Base-by-base conservation (phyloP, 2,888 invertebrate genomes). In the Phragmatobia fuliginosa region DNA sequence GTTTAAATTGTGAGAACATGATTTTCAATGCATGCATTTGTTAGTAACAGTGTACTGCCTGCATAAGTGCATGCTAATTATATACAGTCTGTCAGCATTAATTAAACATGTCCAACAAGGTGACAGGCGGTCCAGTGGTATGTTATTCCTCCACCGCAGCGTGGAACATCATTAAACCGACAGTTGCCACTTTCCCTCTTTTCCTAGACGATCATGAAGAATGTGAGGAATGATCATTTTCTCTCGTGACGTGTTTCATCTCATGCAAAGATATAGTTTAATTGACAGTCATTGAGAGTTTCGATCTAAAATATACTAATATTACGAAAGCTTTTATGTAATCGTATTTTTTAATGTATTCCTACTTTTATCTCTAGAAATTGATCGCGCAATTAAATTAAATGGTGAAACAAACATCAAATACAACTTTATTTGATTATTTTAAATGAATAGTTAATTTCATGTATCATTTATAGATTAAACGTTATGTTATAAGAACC, bases 121-220 rank as follows among this genome's bases (percentile, higher is more conserved):
- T 6, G 28, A 56, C n/a, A n/a, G n/a, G n/a, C 28, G 56, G 56
- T 56, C 28, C 11, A 56, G 28, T 56, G 64, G 67, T 70, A 74
- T 66, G 67, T 63, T 45, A 64, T 45, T 61, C 66, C 82, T 87
- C 81, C 85, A 81, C 25, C 80, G 80, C 74, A 85, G 85, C 92
- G 89, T 87, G 79, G 68, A 81, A 71, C 77, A 75, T 16, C 25
- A 52, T 77, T 75, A 59, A 68, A 74, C 75, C 61, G 67, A 75
- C 73, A 73, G 70, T 74, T 66, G 74, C 76, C 87, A 91, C 92
- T 93, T 92, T 93, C 93, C 89, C 91, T 89, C 89, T 92, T 89
- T 90, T 88, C 90, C 87, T 85, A 83, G 83, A 81, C 85, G 86
- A 86, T 88, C 81, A 86, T 71, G 76, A 68, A 78, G 79, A 84